These are phyloP conservation scores for Falcaria lacertinaria DNA, from an alignment of 2,888 invertebrate genomes.

Conservation along the genomic window DNA sequence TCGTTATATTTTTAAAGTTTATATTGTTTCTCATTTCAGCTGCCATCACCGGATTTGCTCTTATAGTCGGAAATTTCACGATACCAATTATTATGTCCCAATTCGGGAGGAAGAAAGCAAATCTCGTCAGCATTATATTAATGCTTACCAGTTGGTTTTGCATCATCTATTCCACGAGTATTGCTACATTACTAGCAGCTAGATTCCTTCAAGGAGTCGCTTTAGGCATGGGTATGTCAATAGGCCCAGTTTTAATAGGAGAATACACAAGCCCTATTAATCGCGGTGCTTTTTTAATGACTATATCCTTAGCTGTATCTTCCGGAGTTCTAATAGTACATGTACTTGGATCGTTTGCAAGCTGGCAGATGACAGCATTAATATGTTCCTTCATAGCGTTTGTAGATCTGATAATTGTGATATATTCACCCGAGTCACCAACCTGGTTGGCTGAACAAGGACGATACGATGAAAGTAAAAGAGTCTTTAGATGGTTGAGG, in stretches of 20 bases:
- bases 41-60: conserved; percentile 17
- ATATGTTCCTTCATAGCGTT: conserved; percentile 48
- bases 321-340: conserved; percentile 75
- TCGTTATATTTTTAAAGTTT: too few relatives aligned
- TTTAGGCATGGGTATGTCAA: conserved; percentile 52
- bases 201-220: conserved; percentile 37
- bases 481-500: conserved; percentile 66
- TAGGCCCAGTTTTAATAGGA: conserved; percentile 51
- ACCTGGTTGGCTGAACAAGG: conserved; percentile 74
- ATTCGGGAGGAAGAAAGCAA: conserved; percentile 59
- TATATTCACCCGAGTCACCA: conserved; percentile 72
- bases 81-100: conserved; percentile 46
- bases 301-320: conserved; percentile 69
- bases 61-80: conserved; percentile 14
- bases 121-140: conserved; percentile 52
- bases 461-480: conserved; percentile 58
- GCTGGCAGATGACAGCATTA: conserved; percentile 64
- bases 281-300: conserved; percentile 72
- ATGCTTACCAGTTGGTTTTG: conserved; percentile 64
- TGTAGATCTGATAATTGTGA: conserved; percentile 31
- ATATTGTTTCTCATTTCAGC: conserved; percentile 12
- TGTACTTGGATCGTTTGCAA: conserved; percentile 67
- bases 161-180: conserved; percentile 36
- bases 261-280: conserved; percentile 66
- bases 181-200: conserved; percentile 25